phyloP scores from a whole-genome alignment of 2,888 invertebrate species.

The Sinopyrophorus schimmeli region DNA sequence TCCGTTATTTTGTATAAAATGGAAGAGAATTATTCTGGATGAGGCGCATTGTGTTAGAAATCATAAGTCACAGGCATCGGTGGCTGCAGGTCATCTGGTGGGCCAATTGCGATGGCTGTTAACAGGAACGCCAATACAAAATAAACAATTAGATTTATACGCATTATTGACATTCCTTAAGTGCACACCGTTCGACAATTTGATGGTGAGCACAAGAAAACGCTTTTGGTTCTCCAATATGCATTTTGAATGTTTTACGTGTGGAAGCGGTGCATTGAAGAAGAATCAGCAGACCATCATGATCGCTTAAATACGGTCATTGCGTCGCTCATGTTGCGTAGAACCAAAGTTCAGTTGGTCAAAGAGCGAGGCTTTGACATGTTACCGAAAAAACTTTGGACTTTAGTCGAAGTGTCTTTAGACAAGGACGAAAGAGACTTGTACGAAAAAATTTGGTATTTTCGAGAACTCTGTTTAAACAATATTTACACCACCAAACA shows the following conservation, averaged over 20 bases:
- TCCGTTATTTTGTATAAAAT: constrained; percentile 70
- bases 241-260: too few relatives aligned
- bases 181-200: constrained; percentile 88
- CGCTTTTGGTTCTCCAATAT: too few relatives aligned
- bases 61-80: constrained; percentile 75
- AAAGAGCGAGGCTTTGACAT: constrained; percentile 63
- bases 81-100: constrained; percentile 68
- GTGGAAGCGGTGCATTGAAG: constrained; percentile 93
- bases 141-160: constrained; percentile 84
- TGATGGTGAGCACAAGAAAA: constrained; percentile 56
- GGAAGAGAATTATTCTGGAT: constrained; percentile 88
- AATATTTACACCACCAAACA: constrained; percentile 75
- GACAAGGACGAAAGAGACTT: constrained; percentile 72
- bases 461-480: constrained; percentile 74
- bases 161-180: constrained; percentile 80
- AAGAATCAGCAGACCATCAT: constrained; percentile 76
- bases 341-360: constrained; percentile 83
- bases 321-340: constrained; percentile 80
- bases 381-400: constrained; percentile 65
- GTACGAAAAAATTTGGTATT: constrained; percentile 76
- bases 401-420: constrained; percentile 65
- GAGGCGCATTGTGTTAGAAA: constrained; percentile 94
- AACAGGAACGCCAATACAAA: constrained; percentile 95
- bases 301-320: constrained; percentile 83
- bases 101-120: constrained; percentile 78